phyloP scores from a whole-genome alignment of 2,888 invertebrate species.

The Seira sanloemensis region DNA sequence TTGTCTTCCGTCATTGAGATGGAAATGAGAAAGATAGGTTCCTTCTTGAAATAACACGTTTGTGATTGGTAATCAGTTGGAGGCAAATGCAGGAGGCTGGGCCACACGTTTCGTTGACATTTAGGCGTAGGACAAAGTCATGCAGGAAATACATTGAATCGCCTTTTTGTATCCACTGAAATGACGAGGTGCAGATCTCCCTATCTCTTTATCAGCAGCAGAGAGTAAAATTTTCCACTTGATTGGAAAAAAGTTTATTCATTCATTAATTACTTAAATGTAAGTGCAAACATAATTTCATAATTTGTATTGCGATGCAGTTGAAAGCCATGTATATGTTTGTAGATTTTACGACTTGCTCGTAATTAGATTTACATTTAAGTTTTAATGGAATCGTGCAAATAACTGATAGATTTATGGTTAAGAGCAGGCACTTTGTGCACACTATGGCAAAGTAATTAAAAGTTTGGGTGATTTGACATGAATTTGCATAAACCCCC shows the following conservation, averaged over 20 bases:
- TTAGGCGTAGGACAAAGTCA: neutral
- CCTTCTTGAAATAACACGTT: neutral
- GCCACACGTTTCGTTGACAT: neutral
- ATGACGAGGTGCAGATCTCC: neutral
- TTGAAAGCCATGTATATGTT: neutral
- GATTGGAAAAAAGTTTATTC: neutral
- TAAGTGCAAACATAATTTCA: neutral
- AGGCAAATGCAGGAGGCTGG: neutral
- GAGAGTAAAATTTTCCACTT: neutral
- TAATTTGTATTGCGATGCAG: neutral
- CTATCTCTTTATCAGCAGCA: neutral
- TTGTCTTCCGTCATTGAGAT: no score
- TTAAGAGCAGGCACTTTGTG: no score
- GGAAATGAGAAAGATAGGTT: neutral
- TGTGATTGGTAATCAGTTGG: neutral
- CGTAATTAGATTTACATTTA: neutral
- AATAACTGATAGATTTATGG: neutral
- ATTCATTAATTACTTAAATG: neutral
- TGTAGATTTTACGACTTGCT: neutral
- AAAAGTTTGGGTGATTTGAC: neutral
- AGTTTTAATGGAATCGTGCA: neutral
- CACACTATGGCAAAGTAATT: no score
- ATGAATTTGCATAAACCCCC: neutral
- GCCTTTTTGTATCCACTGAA: neutral
- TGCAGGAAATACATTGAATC: neutral